A percentile compares a stretch with the other conserved stretches of the same genome.
Evolutionary conservation across 2,888 invertebrate genomes (phyloP).

Genomic region (Chalcis sispes): DNA sequence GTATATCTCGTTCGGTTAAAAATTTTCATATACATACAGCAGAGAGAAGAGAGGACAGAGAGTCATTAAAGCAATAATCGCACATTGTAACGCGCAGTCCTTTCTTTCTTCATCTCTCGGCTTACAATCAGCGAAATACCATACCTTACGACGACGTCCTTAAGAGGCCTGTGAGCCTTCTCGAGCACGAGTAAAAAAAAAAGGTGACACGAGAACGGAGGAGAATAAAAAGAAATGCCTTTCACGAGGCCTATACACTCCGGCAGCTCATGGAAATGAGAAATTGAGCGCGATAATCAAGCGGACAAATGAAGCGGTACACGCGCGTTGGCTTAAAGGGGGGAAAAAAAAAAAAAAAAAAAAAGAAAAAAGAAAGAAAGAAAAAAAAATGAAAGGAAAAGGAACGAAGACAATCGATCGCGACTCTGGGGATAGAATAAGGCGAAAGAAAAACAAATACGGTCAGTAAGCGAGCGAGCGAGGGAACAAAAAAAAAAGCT

Average conservation of each 20-base stretch:
- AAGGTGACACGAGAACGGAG: conserved; percentile 24
- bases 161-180: neutral
- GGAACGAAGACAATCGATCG: conserved; percentile 15
- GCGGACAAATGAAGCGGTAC: conserved; percentile 36
- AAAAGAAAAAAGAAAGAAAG: too few species aligned
- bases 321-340: too few species aligned
- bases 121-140: conserved; percentile 45
- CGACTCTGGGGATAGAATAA: neutral
- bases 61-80: conserved; percentile 45
- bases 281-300: conserved; percentile 23
- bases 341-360: too few species aligned
- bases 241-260: conserved; percentile 26
- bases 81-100: conserved; percentile 16
- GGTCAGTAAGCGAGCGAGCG: too few species aligned
- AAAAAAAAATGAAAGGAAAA: too few species aligned
- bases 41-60: neutral
- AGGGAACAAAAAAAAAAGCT: too few species aligned
- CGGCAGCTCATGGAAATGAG: conserved; percentile 25
- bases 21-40: conserved; percentile 14
- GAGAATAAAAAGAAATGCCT: conserved; percentile 31
- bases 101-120: neutral
- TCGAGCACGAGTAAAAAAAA: conserved; percentile 13
- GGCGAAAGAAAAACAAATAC: too few species aligned
- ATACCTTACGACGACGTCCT: conserved; percentile 21
- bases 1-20: neutral